These are phyloP conservation scores for Oligia latruncula DNA, from an alignment of 2,888 invertebrate species.

Conservation along the genomic window DNA sequence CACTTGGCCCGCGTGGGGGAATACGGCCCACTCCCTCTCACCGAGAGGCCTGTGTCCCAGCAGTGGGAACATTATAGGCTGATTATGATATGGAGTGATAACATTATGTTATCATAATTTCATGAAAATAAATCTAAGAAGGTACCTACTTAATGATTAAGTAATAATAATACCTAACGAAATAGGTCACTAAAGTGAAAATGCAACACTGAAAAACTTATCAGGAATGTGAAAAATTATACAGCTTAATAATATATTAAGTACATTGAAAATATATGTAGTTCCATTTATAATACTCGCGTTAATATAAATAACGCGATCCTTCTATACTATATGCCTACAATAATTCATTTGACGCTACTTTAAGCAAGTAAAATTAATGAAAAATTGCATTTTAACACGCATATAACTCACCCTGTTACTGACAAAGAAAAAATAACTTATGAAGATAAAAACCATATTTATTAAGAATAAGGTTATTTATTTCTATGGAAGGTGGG, in stretches of 20 bases:
- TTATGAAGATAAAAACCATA: background rate
- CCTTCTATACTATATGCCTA: background rate
- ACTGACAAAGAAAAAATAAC: constrained; percentile 11
- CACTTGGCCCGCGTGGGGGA: too few species aligned
- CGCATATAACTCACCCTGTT: constrained; percentile 14
- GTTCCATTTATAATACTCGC: background rate
- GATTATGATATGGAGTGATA: background rate
- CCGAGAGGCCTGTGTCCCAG: too few species aligned
- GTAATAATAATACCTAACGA: background rate
- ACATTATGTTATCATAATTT: background rate
- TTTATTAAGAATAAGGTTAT: background rate
- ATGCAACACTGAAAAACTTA: background rate
- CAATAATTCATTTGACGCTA: constrained; percentile 36
- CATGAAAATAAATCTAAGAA: background rate
- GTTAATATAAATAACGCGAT: constrained; percentile 9
- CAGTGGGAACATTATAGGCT: too few species aligned
- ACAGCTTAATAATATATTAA: too few species aligned
- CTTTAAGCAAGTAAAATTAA: constrained; percentile 2
- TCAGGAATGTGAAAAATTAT: background rate
- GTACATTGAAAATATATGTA: background rate
- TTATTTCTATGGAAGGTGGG: too few species aligned
- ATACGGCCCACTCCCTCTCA: too few species aligned
- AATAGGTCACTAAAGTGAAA: background rate
- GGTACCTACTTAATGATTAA: background rate
- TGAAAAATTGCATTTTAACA: constrained; percentile 30